Conservation (phyloP, 2,797 vertebrate genomes). For the Brachyalestes nurse region DNA sequence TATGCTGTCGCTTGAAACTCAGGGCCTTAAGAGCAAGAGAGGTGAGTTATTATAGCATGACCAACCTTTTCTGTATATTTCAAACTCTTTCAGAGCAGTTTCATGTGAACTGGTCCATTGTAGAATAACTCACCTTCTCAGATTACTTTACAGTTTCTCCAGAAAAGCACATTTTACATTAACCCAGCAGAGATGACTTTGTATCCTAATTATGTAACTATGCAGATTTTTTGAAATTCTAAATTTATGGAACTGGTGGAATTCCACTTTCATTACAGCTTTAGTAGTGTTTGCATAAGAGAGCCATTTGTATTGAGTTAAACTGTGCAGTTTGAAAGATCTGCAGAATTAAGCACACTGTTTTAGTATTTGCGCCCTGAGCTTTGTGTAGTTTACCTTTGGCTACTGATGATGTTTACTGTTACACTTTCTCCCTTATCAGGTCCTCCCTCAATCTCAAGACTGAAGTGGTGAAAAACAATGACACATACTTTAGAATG, state of each 20-base stretch:
- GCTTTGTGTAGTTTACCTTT: not conserved
- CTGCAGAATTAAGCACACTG: not conserved
- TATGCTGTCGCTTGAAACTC: conserved; percentile 88
- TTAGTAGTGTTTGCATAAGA: not conserved
- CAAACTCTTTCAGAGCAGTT: too few species aligned
- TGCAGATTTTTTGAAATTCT: too few species aligned
- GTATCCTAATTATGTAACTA: too few species aligned
- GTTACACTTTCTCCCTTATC: conserved; percentile 3
- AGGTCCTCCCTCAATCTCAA: conserved; percentile 14
- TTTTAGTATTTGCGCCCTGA: not conserved
- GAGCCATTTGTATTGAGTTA: not conserved
- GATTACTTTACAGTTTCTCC: too few species aligned
- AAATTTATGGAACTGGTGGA: too few species aligned
- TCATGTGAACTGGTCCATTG: too few species aligned
- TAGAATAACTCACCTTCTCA: too few species aligned
- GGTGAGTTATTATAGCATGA: conserved; percentile 59
- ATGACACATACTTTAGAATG: not conserved
- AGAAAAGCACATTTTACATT: too few species aligned
- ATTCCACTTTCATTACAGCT: not conserved
- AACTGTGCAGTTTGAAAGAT: not conserved
- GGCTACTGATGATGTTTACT: not conserved
- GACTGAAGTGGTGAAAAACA: not conserved
- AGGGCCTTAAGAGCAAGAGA: conserved; percentile 54
- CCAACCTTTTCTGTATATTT: not conserved
- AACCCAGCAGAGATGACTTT: too few species aligned